A percentile compares a stretch with the other conserved stretches of the same genome.
These are phyloP conservation scores for Australoheros scitulus DNA, from an alignment of 2,113 vertebrate genomes.

Conservation along the genomic window DNA sequence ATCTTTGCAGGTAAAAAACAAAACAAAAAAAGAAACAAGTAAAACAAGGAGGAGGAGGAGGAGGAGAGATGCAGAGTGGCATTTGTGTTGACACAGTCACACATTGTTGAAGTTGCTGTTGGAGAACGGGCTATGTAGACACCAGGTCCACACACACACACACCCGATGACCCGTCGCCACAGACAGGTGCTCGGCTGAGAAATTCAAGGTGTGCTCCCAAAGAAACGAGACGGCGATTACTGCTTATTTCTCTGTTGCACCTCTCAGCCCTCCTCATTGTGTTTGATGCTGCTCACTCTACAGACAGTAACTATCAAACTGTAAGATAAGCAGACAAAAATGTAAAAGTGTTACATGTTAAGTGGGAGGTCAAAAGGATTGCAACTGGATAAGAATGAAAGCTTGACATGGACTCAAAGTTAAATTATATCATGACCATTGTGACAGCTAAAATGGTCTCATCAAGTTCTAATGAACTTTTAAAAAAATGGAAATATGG, in stretches of 20 bases:
- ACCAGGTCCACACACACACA: background rate
- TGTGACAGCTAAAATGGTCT: background rate
- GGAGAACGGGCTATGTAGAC: background rate
- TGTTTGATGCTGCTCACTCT: background rate
- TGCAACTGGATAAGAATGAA: background rate
- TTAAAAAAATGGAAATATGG: background rate
- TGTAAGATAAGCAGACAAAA: background rate
- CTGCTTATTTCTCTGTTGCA: background rate
- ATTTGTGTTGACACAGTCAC: conserved; percentile 28
- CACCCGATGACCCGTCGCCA: background rate
- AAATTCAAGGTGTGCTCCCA: background rate
- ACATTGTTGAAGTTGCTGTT: conserved; percentile 14
- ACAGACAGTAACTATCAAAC: background rate
- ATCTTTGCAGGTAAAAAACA: background rate
- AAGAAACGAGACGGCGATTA: background rate
- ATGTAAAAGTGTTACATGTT: no score
- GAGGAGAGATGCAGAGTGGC: background rate
- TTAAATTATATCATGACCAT: background rate
- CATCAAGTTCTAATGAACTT: background rate
- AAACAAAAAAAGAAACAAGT: background rate
- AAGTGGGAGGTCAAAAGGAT: background rate
- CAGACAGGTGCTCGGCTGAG: background rate
- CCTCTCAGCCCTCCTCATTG: background rate
- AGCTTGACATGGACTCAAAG: background rate
- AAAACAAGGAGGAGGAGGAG: background rate